Conservation (phyloP, 2,113 vertebrate species). For the Crypturellus undulatus region DNA sequence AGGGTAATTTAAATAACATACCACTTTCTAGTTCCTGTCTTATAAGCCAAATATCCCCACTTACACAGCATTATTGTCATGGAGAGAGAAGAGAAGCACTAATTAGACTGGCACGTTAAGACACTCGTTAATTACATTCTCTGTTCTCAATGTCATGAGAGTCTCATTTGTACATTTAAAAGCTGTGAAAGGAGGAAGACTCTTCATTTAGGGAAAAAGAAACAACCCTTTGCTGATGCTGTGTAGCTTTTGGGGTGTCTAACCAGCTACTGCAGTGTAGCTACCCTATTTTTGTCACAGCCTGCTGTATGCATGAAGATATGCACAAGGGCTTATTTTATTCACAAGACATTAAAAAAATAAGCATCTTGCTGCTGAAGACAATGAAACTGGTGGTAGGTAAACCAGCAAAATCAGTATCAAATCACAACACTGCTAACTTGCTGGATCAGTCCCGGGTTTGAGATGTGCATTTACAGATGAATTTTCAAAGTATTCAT, state of each 20-base stretch:
- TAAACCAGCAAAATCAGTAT: neutral
- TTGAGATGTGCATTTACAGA: neutral
- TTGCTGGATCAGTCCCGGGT: neutral
- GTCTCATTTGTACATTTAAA: neutral
- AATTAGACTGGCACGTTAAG: constrained; percentile 6
- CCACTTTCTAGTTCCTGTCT: neutral
- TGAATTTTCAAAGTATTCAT: neutral
- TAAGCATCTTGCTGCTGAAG: neutral
- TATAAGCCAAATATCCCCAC: neutral
- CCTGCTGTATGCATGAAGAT: neutral
- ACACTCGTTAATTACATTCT: constrained; percentile 17
- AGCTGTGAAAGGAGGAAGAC: neutral
- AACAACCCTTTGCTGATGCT: neutral
- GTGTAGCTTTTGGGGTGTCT: neutral
- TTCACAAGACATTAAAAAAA: neutral
- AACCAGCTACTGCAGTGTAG: neutral
- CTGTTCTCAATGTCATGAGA: neutral
- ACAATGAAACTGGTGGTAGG: neutral
- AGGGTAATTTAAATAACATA: neutral
- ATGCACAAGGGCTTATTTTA: neutral
- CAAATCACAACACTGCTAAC: neutral
- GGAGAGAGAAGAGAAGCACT: neutral
- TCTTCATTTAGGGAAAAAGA: neutral
- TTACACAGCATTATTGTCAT: neutral
- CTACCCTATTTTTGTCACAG: neutral